Evolutionary conservation across 1,140 invertebrate genomes (phyloP).

Genomic region (Charaxes varanes): DNA sequence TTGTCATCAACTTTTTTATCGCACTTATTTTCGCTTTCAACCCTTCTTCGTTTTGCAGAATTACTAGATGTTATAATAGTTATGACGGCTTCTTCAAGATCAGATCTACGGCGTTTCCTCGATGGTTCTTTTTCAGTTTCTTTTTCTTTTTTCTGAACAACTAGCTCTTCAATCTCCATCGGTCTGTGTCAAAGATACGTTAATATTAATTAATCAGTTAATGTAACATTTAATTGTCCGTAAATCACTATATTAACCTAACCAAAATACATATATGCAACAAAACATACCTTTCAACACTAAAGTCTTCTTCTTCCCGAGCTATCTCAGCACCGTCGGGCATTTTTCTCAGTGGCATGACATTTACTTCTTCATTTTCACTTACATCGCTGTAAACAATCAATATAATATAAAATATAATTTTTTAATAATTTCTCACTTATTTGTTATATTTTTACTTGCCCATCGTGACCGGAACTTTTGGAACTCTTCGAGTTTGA

Average conservation of each 20-base stretch:
- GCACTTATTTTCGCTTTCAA: too few relatives aligned
- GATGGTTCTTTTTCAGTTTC: conserved; percentile 23
- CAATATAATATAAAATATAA: conserved; percentile 3
- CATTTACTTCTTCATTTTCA: conserved; percentile 36
- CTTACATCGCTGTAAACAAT: conserved; percentile 35
- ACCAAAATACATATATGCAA: conserved; percentile 2
- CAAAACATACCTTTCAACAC: conserved; percentile 30
- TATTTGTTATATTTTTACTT: conserved; percentile 10
- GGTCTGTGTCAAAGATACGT: conserved; percentile 32
- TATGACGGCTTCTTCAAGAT: conserved; percentile 48
- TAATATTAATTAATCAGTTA: conserved; percentile 6
- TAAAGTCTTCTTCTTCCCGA: conserved; percentile 33
- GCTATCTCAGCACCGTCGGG: conserved; percentile 36
- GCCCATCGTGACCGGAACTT: conserved; percentile 40
- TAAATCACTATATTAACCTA: neutral
- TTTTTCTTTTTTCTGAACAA: conserved; percentile 15
- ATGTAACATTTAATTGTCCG: neutral
- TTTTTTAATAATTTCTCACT: neutral
- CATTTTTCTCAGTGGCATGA: conserved; percentile 28
- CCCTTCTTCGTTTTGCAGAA: conserved; percentile 43
- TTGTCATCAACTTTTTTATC: conserved; percentile 24
- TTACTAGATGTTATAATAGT: conserved; percentile 34
- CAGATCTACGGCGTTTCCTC: conserved; percentile 49
- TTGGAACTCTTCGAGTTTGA: conserved; percentile 56
- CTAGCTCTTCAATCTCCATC: conserved; percentile 26